Conservation (phyloP, 2,797 vertebrate species). For the Oreochromis grahami region DNA sequence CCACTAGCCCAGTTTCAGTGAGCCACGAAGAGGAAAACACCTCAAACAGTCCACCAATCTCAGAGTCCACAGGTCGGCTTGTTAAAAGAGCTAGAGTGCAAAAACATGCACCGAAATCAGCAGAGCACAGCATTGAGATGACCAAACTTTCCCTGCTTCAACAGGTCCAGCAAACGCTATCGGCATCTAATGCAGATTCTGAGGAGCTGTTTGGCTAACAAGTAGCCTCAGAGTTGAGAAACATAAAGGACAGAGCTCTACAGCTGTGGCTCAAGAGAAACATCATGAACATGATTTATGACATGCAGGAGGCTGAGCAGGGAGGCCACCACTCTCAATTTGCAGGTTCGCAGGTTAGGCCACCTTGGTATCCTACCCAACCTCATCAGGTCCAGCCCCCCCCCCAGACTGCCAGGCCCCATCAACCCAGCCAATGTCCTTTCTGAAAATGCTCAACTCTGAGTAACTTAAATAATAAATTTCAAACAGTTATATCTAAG, state of each 20-base stretch:
- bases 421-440: neutral
- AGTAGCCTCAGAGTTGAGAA: neutral
- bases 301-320: neutral
- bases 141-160: neutral
- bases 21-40: neutral
- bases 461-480: neutral
- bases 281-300: neutral
- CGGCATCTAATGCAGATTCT: neutral
- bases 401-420: neutral
- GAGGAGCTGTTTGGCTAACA: neutral
- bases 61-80: rapidly evolving
- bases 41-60: neutral
- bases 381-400: neutral
- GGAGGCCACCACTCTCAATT: rapidly evolving
- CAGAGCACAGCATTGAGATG: rapidly evolving
- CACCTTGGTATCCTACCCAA: neutral
- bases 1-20: rapidly evolving
- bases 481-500: neutral
- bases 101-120: neutral
- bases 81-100: neutral
- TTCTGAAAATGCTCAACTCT: neutral
- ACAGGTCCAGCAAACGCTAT: neutral
- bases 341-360: neutral
- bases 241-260: neutral
- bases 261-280: neutral